A percentile compares a stretch with the other conserved stretches of the same genome.
phyloP scores from a whole-genome alignment of 2,888 invertebrate species.

The Agonopterix arenella region DNA sequence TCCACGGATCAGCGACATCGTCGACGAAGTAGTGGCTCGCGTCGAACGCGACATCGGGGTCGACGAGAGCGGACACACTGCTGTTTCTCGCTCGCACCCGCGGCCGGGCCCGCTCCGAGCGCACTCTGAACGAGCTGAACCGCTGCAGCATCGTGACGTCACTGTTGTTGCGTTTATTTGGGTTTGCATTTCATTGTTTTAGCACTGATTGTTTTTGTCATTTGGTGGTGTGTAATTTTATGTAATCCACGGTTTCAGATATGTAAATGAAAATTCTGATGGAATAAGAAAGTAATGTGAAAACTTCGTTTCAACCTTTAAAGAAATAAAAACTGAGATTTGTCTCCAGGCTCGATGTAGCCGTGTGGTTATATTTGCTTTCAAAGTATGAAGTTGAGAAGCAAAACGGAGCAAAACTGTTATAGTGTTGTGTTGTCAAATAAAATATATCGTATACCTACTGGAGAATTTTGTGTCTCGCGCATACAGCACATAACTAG shows the following conservation, averaged over 20 bases:
- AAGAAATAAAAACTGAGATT: too few species aligned
- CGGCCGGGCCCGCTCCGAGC: conserved; percentile 14
- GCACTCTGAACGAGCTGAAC: conserved; percentile 24
- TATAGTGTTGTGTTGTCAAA: too few species aligned
- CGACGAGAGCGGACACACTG: conserved; percentile 6
- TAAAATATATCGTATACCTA: too few species aligned
- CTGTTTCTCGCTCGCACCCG: conserved; percentile 6
- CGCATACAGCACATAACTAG: too few species aligned
- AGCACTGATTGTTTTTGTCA: neutral
- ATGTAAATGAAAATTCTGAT: too few species aligned
- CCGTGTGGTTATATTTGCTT: too few species aligned
- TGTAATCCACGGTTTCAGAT: neutral
- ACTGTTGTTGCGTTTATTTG: neutral
- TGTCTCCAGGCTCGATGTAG: too few species aligned
- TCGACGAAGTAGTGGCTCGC: conserved; percentile 84
- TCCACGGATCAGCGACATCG: conserved; percentile 78
- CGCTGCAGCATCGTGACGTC: conserved; percentile 23
- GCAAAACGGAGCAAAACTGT: too few species aligned
- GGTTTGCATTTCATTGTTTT: neutral
- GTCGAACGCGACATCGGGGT: conserved; percentile 80
- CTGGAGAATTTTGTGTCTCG: too few species aligned
- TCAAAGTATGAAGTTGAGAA: too few species aligned
- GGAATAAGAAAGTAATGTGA: too few species aligned
- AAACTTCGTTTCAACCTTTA: too few species aligned
- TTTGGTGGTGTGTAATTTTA: neutral